Conservation (phyloP, 2,113 vertebrate species). For the Burhinus oedicnemus region DNA sequence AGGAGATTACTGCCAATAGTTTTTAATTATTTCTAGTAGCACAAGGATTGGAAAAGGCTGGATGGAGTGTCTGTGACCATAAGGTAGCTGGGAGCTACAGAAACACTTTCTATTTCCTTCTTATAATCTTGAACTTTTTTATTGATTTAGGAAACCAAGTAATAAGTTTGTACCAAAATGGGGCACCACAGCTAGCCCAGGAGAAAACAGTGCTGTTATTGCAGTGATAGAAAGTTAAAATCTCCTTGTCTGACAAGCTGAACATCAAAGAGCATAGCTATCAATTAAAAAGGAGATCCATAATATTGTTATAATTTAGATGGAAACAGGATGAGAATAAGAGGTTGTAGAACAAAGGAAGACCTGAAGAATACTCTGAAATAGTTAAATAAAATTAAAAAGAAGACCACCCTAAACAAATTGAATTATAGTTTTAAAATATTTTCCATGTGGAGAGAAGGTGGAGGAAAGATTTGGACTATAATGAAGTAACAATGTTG, state of each 20-base stretch:
- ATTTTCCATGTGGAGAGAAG: not conserved
- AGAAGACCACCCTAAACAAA: not conserved
- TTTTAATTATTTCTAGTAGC: not conserved
- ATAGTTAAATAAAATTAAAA: not conserved
- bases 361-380: not conserved
- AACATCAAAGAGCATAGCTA: not conserved
- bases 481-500: not conserved
- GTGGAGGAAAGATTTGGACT: not conserved
- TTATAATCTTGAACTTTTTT: not conserved
- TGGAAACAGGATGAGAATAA: not conserved
- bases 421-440: not conserved
- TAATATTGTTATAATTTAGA: not conserved
- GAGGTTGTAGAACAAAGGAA: not conserved
- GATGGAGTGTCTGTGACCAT: not conserved
- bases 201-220: not conserved
- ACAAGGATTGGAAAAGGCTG: not conserved
- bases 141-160: not conserved
- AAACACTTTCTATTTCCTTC: not conserved
- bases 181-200: not conserved
- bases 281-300: not conserved
- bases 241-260: not conserved
- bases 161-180: not conserved
- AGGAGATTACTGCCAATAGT: not conserved
- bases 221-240: not conserved
- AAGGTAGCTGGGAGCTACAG: not conserved